Percentiles rank a stretch among this genome's conserved stretches.
Conservation (phyloP, 2,888 invertebrate species). For the Polia nebulosa region DNA sequence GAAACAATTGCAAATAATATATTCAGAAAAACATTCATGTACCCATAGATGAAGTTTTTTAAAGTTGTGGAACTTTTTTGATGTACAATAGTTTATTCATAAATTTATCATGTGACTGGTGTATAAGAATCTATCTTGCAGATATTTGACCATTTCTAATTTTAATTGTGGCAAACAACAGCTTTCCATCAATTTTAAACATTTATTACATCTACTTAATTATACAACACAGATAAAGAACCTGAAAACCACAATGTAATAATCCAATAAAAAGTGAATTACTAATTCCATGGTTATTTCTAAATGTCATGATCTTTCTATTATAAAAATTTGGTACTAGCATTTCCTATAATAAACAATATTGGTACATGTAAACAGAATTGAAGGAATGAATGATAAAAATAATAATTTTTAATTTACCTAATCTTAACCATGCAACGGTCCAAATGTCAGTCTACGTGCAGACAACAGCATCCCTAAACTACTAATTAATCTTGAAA, state of each 20-base stretch:
- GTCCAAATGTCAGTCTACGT: too few species aligned
- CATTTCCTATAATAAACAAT: background rate
- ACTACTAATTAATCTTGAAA: too few species aligned
- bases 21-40: background rate
- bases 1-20: background rate
- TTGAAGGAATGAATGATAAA: background rate
- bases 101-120: too few species aligned
- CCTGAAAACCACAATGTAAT: background rate
- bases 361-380: background rate
- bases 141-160: background rate
- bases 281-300: background rate
- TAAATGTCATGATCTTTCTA: background rate
- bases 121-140: background rate
- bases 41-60: too few species aligned
- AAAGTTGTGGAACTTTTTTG: too few species aligned
- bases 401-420: background rate
- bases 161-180: background rate
- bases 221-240: background rate
- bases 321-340: background rate
- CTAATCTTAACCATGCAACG: background rate
- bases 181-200: background rate
- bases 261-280: background rate
- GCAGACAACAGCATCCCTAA: too few species aligned
- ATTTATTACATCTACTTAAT: background rate
- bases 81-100: too few species aligned